Evolutionary conservation across 2,113 vertebrate genomes (phyloP).

Genomic region (Sceloporus undulatus): DNA sequence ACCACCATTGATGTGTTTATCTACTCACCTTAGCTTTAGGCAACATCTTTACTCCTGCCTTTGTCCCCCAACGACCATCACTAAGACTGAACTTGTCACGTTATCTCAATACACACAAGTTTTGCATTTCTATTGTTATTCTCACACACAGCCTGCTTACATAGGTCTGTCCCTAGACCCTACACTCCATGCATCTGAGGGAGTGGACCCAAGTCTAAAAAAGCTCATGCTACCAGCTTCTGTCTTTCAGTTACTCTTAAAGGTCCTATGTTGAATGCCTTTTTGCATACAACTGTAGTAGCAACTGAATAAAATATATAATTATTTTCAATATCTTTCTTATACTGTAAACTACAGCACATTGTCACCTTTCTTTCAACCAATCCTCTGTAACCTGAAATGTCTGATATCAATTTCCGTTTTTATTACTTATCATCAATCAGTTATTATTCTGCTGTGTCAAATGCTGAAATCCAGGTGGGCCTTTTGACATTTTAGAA

Average conservation of each 20-base stretch:
- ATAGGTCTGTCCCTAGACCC: no score
- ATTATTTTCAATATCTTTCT: neutral
- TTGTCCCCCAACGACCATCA: no score
- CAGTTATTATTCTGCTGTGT: neutral
- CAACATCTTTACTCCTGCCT: no score
- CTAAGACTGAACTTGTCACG: no score
- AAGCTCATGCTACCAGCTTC: no score
- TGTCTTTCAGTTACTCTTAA: neutral
- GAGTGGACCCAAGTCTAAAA: no score
- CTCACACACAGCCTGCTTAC: no score
- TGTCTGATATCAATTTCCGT: neutral
- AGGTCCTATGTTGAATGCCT: neutral
- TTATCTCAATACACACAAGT: no score
- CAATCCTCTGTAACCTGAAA: neutral
- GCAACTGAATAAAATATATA: neutral
- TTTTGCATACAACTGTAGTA: neutral
- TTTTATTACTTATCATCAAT: neutral
- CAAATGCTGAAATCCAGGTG: neutral
- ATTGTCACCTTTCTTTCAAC: neutral
- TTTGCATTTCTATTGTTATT: no score
- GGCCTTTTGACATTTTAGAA: neutral
- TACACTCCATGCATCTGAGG: no score
- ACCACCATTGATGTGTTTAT: no score
- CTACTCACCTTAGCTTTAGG: no score
- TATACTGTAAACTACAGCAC: neutral